Base-by-base conservation (phyloP, 2,797 vertebrate species). In the Iguana delicatissima region DNA sequence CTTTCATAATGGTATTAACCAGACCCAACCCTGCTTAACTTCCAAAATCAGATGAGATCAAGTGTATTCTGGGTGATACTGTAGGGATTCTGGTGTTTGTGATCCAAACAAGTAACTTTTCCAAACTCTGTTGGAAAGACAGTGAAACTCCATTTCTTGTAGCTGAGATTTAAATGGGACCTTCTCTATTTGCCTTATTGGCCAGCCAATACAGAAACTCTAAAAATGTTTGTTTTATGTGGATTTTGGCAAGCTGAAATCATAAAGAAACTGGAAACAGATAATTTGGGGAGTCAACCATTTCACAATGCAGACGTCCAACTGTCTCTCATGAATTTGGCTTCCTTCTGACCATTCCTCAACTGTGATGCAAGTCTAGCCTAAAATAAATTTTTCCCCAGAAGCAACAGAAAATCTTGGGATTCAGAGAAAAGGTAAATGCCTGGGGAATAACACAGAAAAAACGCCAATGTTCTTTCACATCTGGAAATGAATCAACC, bases 241-340 rank as follows among this genome's bases (percentile, higher is more conserved):
- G 73, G 86, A 67, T 94, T 84, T 96, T 95, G 94, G 94, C 94
- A 95, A 84, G 74, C 50, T 32, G 4, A 32, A 29, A 80, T 80
- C 90, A 32, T 82, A 80, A 81, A 94, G 91, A 96, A 94, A 96
- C 93, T 95, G 91, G 94, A 96, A 97, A 94, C 96, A 96, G 93
- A 95, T 96, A 94, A 95, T 80, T 79, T 76, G 62, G 90, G 91
- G 92, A 94, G 93, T 92, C 95, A 97, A 94, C 29, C 72, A 89
- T 88, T 95, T 95, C 90, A 90, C 1, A 79, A 95, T 62, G 52
- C 84, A 95, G 96, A 93, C 92, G 32, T 84, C 94, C 42, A 29
- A 9, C 72, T 87, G 93, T 93, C 93, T 96, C 92, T 86, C 18
- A n/a, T 59, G 89, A 91, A 80, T 57, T 13, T 95, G 96, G 94